These are phyloP conservation scores for Automeris io DNA, from an alignment of 2,888 invertebrate genomes.

Conservation along the genomic window DNA sequence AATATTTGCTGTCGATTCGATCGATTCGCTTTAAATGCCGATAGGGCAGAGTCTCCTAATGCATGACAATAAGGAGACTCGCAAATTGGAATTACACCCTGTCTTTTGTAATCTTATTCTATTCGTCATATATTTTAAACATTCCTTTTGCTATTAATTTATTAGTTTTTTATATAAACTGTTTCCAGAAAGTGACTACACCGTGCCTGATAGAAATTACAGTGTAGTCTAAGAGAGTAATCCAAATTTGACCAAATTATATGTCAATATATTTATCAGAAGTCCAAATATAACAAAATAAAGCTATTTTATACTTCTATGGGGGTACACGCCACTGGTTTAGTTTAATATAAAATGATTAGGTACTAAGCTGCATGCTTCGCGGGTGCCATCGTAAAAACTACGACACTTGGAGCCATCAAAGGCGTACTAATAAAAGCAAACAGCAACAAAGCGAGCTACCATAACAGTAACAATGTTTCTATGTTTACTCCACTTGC, in stretches of 20 bases:
- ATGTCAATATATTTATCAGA: too few species aligned
- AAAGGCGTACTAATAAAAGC: conserved; percentile 59
- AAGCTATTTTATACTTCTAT: too few species aligned
- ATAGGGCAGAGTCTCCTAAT: conserved; percentile 52
- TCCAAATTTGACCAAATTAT: too few species aligned
- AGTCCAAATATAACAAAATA: too few species aligned
- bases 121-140: conserved; percentile 38
- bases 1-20: conserved; percentile 54
- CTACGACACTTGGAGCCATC: conserved; percentile 52
- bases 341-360: conserved; percentile 45
- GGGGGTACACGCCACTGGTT: too few species aligned
- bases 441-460: conserved; percentile 46
- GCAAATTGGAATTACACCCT: conserved; percentile 48
- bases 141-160: not conserved
- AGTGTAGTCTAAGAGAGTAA: too few species aligned
- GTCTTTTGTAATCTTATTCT: conserved; percentile 39
- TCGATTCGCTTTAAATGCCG: conserved; percentile 50
- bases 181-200: too few species aligned
- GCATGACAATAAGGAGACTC: conserved; percentile 61
- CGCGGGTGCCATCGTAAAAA: conserved; percentile 46
- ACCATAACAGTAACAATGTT: conserved; percentile 35
- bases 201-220: too few species aligned
- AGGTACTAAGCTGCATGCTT: conserved; percentile 35
- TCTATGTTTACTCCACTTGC: conserved; percentile 25
- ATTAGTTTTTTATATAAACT: too few species aligned